A percentile compares a stretch with the other conserved stretches of the same genome.
Evolutionary conservation across 1,140 invertebrate genomes (phyloP).

Genomic region (Subanguina moxae): DNA sequence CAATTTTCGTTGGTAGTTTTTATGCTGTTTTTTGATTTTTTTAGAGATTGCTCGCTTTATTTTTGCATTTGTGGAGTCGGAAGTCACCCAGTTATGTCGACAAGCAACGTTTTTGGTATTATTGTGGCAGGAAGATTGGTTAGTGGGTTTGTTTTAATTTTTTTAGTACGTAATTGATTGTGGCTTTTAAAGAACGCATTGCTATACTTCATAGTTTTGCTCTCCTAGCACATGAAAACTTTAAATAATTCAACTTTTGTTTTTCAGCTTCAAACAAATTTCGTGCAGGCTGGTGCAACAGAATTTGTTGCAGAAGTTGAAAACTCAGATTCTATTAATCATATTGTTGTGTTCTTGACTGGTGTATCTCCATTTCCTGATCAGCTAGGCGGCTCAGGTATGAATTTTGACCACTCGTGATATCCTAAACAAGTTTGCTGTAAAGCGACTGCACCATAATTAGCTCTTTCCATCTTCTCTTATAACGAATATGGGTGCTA

Average conservation of each 20-base stretch:
- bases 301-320: conserved; percentile 30
- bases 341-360: conserved; percentile 40
- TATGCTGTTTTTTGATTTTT: too few relatives aligned
- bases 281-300: conserved; percentile 34
- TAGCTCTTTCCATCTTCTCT: background rate
- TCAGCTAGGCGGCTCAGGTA: conserved; percentile 33
- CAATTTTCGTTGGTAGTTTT: too few relatives aligned
- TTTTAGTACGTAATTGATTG: conserved; percentile 12
- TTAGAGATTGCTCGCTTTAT: too few relatives aligned
- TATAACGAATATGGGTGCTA: background rate
- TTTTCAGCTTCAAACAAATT: conserved; percentile 37
- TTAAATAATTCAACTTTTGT: too few relatives aligned
- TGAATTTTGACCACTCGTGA: conserved; percentile 12
- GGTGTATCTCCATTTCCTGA: conserved; percentile 35
- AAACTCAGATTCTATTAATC: conserved; percentile 35
- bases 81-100: background rate
- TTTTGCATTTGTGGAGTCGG: too few relatives aligned
- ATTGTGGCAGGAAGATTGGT: conserved; percentile 44
- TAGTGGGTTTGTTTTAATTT: conserved; percentile 9
- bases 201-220: too few relatives aligned
- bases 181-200: background rate
- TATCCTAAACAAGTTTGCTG: background rate
- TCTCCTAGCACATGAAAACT: too few relatives aligned
- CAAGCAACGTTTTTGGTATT: conserved; percentile 35
- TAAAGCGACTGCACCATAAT: background rate